phyloP scores from a whole-genome alignment of 2,797 vertebrate genomes.

The Phyllotis vaccarum region DNA sequence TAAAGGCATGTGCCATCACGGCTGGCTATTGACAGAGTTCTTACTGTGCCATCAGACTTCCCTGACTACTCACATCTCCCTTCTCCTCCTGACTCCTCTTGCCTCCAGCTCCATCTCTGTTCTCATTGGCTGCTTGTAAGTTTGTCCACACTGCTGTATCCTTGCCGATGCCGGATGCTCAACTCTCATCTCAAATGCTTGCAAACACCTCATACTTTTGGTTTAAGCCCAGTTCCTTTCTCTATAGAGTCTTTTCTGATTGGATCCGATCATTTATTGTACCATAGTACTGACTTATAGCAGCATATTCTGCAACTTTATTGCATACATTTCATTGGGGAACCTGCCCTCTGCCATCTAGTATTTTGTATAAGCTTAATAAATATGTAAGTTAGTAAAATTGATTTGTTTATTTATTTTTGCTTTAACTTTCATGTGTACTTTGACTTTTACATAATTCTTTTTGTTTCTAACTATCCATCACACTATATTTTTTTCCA shows the following conservation, averaged over 20 bases:
- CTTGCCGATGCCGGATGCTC: neutral
- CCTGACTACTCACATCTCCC: neutral
- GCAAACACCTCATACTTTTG: neutral
- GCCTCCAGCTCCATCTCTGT: neutral
- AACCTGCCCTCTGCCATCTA: neutral
- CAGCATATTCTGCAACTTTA: neutral
- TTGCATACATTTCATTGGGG: neutral
- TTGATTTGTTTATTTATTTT: neutral
- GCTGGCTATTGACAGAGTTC: neutral
- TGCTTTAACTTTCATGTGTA: neutral
- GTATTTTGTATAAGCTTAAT: neutral
- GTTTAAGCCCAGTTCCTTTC: slow-evolving; percentile 29
- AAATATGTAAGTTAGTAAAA: slow-evolving; percentile 8
- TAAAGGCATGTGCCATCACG: neutral
- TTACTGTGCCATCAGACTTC: neutral
- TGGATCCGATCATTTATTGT: neutral
- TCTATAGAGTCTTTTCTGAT: slow-evolving; percentile 9
- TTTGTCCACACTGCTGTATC: neutral
- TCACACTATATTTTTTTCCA: neutral
- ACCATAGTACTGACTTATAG: neutral
- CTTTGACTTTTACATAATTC: neutral
- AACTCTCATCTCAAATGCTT: neutral
- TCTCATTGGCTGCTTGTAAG: fast-evolving
- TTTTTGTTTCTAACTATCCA: neutral
- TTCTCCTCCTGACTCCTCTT: neutral